Conservation (phyloP, 2,888 invertebrate genomes). For the Idaea dimidiata region DNA sequence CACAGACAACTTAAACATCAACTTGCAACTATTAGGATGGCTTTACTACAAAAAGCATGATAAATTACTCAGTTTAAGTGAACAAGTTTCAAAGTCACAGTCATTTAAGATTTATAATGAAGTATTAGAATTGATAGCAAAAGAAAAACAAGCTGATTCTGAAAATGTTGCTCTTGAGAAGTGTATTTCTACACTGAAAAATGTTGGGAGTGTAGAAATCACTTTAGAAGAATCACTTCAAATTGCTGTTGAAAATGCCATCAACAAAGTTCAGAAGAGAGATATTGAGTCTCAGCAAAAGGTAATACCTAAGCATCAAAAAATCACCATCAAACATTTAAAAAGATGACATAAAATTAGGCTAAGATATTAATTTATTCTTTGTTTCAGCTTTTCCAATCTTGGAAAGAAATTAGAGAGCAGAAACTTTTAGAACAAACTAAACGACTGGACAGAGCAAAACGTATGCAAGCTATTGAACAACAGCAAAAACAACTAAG, state of each 20-base stretch:
- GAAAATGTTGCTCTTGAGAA: slow-evolving; percentile 45
- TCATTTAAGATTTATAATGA: slow-evolving; percentile 55
- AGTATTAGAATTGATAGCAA: slow-evolving; percentile 51
- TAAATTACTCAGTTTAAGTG: slow-evolving; percentile 49
- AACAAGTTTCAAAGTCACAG: slow-evolving; percentile 39
- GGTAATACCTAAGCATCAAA: slow-evolving; percentile 49
- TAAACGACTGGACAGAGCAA: slow-evolving; percentile 80
- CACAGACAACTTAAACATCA: slow-evolving; percentile 74
- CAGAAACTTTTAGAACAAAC: slow-evolving; percentile 81
- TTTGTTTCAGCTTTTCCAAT: slow-evolving; percentile 72
- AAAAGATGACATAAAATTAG: neutral
- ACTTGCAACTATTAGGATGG: slow-evolving; percentile 84
- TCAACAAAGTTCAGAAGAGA: slow-evolving; percentile 75
- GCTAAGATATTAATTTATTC: slow-evolving; percentile 10
- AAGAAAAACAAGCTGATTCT: slow-evolving; percentile 37
- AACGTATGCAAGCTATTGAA: slow-evolving; percentile 61
- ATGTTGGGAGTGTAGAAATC: slow-evolving; percentile 35
- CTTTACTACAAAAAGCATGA: slow-evolving; percentile 85
- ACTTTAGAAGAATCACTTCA: slow-evolving; percentile 71
- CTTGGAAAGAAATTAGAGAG: slow-evolving; percentile 82
- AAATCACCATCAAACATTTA: neutral
- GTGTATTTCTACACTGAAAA: slow-evolving; percentile 44
- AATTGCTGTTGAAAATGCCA: slow-evolving; percentile 75
- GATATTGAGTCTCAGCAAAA: slow-evolving; percentile 81
- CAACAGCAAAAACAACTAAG: slow-evolving; percentile 79